A percentile compares a stretch with the other conserved stretches of the same genome.
These are phyloP conservation scores for Oeneis ivallda DNA, from an alignment of 2,888 invertebrate genomes.

Conservation along the genomic window DNA sequence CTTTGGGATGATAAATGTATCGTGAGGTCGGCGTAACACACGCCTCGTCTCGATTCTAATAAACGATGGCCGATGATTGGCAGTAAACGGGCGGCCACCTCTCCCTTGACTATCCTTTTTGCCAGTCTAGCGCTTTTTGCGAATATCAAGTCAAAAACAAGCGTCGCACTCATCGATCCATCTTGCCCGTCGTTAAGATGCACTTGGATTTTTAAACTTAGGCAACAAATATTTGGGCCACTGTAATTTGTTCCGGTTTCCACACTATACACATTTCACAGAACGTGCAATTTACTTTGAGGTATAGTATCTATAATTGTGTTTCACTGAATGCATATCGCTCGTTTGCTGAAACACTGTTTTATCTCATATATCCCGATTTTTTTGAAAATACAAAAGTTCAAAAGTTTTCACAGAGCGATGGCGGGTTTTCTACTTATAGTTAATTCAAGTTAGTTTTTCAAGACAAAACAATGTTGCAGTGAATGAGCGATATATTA, in stretches of 20 bases:
- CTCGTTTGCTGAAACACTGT: no score
- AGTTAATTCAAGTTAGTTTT: no score
- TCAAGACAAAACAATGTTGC: no score
- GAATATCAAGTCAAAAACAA: slow-evolving; percentile 40
- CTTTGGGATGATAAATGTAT: slow-evolving; percentile 74
- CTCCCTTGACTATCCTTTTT: slow-evolving; percentile 43
- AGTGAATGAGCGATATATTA: no score
- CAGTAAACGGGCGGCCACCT: slow-evolving; percentile 51
- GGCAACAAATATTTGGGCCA: slow-evolving; percentile 4
- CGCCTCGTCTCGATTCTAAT: slow-evolving; percentile 64
- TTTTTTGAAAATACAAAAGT: no score
- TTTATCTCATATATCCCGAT: no score
- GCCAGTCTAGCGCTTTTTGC: slow-evolving; percentile 46
- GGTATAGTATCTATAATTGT: no score
- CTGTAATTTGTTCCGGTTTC: not conserved
- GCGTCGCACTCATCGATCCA: slow-evolving; percentile 36
- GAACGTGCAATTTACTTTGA: no score
- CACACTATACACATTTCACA: not conserved
- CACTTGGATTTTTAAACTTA: slow-evolving; percentile 21
- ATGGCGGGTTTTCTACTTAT: no score
- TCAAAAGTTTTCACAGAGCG: no score
- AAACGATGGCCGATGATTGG: slow-evolving; percentile 75
- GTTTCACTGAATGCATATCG: no score
- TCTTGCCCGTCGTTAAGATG: slow-evolving; percentile 32
- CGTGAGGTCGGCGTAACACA: slow-evolving; percentile 56